Evolutionary conservation across 2,888 invertebrate species (phyloP), one percentile per base, ranked within the genome.

Genomic region (Rapana venosa): DNA sequence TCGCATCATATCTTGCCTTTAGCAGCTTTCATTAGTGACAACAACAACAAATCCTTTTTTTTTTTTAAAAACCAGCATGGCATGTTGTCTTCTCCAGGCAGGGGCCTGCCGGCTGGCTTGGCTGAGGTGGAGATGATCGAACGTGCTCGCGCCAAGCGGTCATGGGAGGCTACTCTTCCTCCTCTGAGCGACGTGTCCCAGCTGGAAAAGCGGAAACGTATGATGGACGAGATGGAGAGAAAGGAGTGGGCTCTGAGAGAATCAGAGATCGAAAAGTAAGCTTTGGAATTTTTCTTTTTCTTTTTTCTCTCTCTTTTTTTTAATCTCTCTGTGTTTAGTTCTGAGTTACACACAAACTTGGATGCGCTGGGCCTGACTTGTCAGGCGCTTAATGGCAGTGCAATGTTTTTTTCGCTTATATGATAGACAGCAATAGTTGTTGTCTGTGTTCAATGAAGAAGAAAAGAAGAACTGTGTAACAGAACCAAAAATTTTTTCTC

Each of bases 201-300:
- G 94, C 97, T 97, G 93, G 97, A 97, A 94, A 97, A 97, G 93
- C 96, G 97, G 6, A 96, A 97, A 26, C 96, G 96, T n/a, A 97
- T 98, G 93, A 97, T 98, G 92, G 97, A 97, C 87, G 97, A 98
- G n/a, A 97, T 98, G 92, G 98, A 98, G 96, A 97, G 97, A 91
- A 97, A 98, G 93, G 97, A 98, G 94, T 98, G 98, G 98, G 97
- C 97, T 20, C 97, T 98, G 89, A 97, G 98, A 91, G 98, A 98
- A 95, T 97, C 97, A 92, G 98, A 97, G 94, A 96, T 96, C 90
- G 96, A 96, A 94, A 95, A 95, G 96, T 96, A 92, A 91, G 93
- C 32, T 32, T 47, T 20, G 20, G 22, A 5, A 0, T 47, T 84
- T 61, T 85, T 30, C 0, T 61, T 30, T n/a, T 85, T 87, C 32